These are phyloP conservation scores for Theretra japonica DNA, from an alignment of 2,888 invertebrate species.

Conservation along the genomic window DNA sequence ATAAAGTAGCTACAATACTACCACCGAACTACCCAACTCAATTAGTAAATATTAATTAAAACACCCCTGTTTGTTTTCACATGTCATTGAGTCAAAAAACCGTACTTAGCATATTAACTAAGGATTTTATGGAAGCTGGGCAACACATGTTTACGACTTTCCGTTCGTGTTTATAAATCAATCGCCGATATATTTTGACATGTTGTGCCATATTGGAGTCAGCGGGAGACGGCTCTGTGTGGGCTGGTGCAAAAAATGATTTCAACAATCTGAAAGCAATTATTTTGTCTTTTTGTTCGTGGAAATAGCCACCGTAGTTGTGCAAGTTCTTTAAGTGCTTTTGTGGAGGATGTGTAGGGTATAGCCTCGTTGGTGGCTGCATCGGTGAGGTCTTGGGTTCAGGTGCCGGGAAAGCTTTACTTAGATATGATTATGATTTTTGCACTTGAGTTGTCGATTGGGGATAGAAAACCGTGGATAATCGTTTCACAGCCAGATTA, in stretches of 20 bases:
- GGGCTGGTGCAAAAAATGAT: constrained; percentile 47
- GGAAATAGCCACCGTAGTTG: constrained; percentile 1
- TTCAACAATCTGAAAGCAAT: constrained; percentile 13
- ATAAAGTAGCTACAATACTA: not conserved
- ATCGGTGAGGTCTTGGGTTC: no score
- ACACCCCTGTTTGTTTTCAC: constrained; percentile 21
- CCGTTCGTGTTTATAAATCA: constrained; percentile 42
- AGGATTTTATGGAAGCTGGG: constrained; percentile 22
- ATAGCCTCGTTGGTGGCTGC: no score
- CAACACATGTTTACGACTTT: not conserved
- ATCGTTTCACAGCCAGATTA: no score
- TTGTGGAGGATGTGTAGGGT: not conserved
- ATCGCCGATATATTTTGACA: constrained; percentile 48
- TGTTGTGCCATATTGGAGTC: constrained; percentile 53
- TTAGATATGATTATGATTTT: no score
- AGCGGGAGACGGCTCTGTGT: constrained; percentile 54
- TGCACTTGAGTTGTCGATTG: no score
- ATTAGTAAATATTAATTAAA: not conserved
- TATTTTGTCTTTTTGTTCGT: not conserved
- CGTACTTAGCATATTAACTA: constrained; percentile 28
- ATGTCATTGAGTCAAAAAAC: constrained; percentile 11
- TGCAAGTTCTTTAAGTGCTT: not conserved
- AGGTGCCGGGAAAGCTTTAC: no score
- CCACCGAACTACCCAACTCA: not conserved
- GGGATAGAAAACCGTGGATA: no score